A percentile compares a stretch with the other conserved stretches of the same genome.
Conservation (phyloP, 2,797 vertebrate species). For the Crax fasciolata region DNA sequence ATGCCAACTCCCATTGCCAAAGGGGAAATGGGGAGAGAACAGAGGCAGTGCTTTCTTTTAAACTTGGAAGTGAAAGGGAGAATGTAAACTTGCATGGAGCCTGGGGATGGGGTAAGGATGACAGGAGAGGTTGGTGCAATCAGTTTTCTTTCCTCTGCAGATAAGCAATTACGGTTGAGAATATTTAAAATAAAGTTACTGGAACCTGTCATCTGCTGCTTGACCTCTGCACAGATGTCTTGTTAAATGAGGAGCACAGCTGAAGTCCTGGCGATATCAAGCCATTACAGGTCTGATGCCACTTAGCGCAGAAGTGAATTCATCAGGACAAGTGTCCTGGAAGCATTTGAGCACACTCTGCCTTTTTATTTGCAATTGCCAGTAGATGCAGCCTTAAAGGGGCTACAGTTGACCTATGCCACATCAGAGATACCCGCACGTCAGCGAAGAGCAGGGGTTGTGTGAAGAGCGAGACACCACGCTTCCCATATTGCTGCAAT, state of each 20-base stretch:
- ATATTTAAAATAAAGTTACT: background rate
- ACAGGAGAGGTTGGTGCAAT: background rate
- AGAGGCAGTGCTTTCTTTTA: background rate
- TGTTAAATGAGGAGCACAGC: background rate
- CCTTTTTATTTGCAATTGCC: background rate
- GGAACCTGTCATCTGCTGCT: background rate
- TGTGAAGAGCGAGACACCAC: fast-evolving
- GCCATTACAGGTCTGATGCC: background rate
- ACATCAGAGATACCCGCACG: background rate
- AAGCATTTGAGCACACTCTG: background rate
- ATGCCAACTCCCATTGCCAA: constrained; percentile 10
- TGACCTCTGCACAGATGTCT: background rate
- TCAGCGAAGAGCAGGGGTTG: background rate
- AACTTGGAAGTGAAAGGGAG: background rate
- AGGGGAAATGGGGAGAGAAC: background rate
- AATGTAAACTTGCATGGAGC: background rate
- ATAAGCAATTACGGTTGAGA: background rate
- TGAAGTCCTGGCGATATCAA: background rate
- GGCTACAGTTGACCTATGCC: background rate
- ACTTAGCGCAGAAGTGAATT: fast-evolving
- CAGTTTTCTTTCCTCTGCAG: background rate
- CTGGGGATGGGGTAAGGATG: background rate
- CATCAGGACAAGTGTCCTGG: background rate
- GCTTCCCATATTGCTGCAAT: background rate
- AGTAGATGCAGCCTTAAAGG: background rate